Percentiles rank a stretch among this genome's conserved stretches.
Evolutionary conservation across 2,888 invertebrate genomes (phyloP).

Genomic region (Agrotis ipsilon): DNA sequence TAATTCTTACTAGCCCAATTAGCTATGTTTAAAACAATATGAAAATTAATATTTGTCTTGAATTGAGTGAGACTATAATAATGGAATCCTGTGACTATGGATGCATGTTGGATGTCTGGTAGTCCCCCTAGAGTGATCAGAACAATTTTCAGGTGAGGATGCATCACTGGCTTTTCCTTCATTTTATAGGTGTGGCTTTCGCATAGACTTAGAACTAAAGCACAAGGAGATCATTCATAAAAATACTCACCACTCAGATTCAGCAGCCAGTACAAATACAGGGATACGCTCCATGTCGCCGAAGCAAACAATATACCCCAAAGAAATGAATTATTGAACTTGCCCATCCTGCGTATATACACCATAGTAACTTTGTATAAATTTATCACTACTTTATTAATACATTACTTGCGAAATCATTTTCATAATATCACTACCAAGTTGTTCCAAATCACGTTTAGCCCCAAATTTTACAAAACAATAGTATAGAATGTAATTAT

Average conservation of each 20-base stretch:
- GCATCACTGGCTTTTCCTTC: neutral
- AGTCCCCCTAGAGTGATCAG: neutral
- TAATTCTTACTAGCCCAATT: neutral
- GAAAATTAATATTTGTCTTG: neutral
- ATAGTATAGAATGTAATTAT: conserved; percentile 1
- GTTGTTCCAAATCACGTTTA: conserved; percentile 5
- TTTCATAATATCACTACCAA: conserved; percentile 7
- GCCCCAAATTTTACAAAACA: conserved; percentile 8
- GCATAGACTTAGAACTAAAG: neutral
- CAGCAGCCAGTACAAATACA: conserved; percentile 93
- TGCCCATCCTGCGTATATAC: conserved; percentile 66
- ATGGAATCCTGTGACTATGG: neutral
- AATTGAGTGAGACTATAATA: neutral
- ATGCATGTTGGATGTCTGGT: neutral
- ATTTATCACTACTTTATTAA: neutral
- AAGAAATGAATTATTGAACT: conserved; percentile 92
- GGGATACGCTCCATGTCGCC: conserved; percentile 93
- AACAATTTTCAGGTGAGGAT: neutral
- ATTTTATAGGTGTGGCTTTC: neutral
- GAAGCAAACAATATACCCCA: conserved; percentile 94
- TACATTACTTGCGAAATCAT: neutral
- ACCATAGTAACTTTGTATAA: conserved; percentile 7
- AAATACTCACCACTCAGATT: conserved; percentile 85
- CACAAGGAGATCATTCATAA: neutral
- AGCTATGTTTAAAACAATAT: neutral